These are phyloP conservation scores for Plestiodon gilberti DNA, from an alignment of 2,113 vertebrate genomes.

Conservation along the genomic window DNA sequence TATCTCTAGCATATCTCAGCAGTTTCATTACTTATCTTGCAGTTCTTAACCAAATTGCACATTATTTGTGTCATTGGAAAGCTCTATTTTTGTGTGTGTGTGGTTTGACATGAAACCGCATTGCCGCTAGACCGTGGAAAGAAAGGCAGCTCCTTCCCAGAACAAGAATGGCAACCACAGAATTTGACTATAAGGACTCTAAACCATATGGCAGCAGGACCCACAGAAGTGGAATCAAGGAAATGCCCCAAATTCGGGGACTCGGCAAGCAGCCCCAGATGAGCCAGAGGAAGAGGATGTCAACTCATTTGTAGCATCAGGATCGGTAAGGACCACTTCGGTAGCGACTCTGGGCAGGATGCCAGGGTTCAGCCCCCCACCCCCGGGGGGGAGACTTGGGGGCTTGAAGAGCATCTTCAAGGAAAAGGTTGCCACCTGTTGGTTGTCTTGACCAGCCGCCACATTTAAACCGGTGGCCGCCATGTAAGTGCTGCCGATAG, in stretches of 20 bases:
- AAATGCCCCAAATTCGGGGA: too few relatives aligned
- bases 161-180: neutral
- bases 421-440: slow-evolving; percentile 58
- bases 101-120: neutral
- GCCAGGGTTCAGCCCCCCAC: neutral
- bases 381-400: neutral
- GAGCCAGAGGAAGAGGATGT: neutral
- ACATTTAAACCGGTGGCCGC: slow-evolving; percentile 84
- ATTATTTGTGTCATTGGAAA: neutral
- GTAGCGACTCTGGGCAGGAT: neutral
- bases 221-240: too few relatives aligned
- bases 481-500: slow-evolving; percentile 92
- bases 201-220: too few relatives aligned
- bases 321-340: too few relatives aligned
- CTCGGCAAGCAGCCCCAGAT: neutral
- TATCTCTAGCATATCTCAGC: too few relatives aligned
- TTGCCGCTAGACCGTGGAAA: neutral
- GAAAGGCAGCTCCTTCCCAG: neutral
- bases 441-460: slow-evolving; percentile 65
- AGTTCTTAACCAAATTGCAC: neutral
- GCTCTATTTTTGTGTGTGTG: neutral
- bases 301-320: too few relatives aligned
- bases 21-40: too few relatives aligned
- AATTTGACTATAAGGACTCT: neutral
- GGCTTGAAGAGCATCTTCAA: neutral